These are phyloP conservation scores for Nibea coibor DNA, from an alignment of 2,113 vertebrate genomes.

Conservation along the genomic window DNA sequence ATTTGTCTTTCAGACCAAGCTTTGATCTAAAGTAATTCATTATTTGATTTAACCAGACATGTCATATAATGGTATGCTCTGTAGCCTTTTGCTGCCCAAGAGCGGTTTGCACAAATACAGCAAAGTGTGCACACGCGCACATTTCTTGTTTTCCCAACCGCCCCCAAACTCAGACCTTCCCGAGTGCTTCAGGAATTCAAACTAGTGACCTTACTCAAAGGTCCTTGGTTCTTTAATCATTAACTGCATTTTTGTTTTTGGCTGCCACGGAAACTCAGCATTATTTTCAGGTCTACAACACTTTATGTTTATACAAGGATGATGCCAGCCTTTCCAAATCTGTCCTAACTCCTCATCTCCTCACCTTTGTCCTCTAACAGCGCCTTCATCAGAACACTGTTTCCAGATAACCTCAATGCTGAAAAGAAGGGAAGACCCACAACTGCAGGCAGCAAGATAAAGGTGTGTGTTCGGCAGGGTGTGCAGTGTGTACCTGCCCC, in stretches of 20 bases:
- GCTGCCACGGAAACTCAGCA: neutral
- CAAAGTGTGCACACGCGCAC: neutral
- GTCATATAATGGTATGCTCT: neutral
- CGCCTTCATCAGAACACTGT: slow-evolving; percentile 94
- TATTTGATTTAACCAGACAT: neutral
- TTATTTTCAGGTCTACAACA: neutral
- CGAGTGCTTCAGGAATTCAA: slow-evolving; percentile 56
- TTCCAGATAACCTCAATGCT: slow-evolving; percentile 95
- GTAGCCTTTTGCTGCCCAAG: slow-evolving; percentile 8
- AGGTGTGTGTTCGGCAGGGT: slow-evolving; percentile 81
- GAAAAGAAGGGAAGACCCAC: slow-evolving; percentile 98
- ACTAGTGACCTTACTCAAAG: slow-evolving; percentile 39
- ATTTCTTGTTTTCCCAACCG: slow-evolving; percentile 28
- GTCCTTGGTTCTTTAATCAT: slow-evolving; percentile 64
- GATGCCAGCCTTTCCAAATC: neutral
- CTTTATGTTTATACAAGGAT: neutral
- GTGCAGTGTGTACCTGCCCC: slow-evolving; percentile 12
- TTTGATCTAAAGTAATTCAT: neutral
- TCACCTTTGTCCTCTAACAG: slow-evolving; percentile 76
- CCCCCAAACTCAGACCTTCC: slow-evolving; percentile 34
- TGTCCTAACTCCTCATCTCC: slow-evolving; percentile 1
- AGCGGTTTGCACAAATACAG: slow-evolving; percentile 28
- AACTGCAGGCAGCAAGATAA: slow-evolving; percentile 98
- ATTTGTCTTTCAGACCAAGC: neutral
- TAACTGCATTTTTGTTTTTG: slow-evolving; percentile 49